phyloP scores from a whole-genome alignment of 2,797 vertebrate genomes.

The Xerus rutilus region DNA sequence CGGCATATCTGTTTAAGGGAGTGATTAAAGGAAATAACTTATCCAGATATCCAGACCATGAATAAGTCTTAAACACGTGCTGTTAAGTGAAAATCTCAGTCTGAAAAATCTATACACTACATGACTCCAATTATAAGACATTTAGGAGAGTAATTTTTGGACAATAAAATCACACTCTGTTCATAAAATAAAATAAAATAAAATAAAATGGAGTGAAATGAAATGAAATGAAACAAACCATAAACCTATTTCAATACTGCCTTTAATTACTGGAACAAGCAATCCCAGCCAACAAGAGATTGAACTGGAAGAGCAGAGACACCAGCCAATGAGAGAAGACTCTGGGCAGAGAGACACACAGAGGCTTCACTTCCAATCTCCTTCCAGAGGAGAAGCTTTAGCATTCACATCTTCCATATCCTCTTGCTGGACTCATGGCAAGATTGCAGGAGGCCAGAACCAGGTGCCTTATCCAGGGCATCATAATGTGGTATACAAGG shows the following conservation, averaged over 20 bases:
- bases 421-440: not conserved
- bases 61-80: not conserved
- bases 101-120: not conserved
- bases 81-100: not conserved
- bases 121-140: not conserved
- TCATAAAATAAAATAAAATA: conserved; percentile 12
- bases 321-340: not conserved
- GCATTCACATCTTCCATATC: not conserved
- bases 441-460: not conserved
- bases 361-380: not conserved
- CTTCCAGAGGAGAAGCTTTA: not conserved
- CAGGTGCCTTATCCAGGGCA: not conserved
- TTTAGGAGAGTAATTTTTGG: not conserved
- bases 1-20: not conserved
- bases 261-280: not conserved
- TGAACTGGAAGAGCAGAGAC: not conserved
- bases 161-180: not conserved
- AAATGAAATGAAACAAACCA: not conserved
- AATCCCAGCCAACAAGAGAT: not conserved
- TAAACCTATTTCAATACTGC: not conserved
- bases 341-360: no score
- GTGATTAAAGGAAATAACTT: not conserved
- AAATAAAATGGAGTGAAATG: not conserved
- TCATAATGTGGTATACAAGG: not conserved
- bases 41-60: not conserved